Evolutionary conservation across 2,113 vertebrate species (phyloP), one percentile per base, ranked within the genome.

Genomic region (Heterotis niloticus): DNA sequence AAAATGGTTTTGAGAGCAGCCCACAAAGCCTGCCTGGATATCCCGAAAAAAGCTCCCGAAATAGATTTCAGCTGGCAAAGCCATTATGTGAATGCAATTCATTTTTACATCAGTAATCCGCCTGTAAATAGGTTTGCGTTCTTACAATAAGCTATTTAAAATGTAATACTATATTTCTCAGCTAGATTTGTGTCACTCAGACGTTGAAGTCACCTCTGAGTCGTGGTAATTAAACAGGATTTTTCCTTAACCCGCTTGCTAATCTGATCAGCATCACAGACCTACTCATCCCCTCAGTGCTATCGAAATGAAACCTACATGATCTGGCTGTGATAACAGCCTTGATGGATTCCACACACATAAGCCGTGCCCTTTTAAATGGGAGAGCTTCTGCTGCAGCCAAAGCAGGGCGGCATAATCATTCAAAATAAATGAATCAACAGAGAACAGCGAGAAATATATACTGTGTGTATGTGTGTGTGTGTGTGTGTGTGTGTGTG

Each of bases 161-260:
- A 83, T 82, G 81, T 84, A 82, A 81, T 84, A 78, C 88, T 83
- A 80, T 75, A 69, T 83, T 87, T 44, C 74, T 29, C 62, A 80
- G 83, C 82, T 83, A 88, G 87, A 85, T 65, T 80, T 86, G 85
- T 82, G 34, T 68, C 77, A 51, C 60, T 56, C 9, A 71, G 23
- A 64, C 23, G 20, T 65, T 69, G 65, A 69, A 73, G 75, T 34
- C 74, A 77, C 23, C 2, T 71, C 60, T 54, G 44, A 65, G 67
- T 26, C 17, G 34, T 23, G 26, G 69, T 77, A 84, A 82, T 75
- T 71, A 84, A 78, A 66, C 54, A 71, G 78, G 79, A 69, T 77
- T 76, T 79, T 62, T 56, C 54, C 64, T n/a, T 64, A 66, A 69
- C 79, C 75, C 9, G 12, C 65, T 52, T 16, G 59, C 71, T 84